A percentile compares a stretch with the other conserved stretches of the same genome.
phyloP scores from a whole-genome alignment of 2,113 vertebrate species.

The Ramphastos sulfuratus region DNA sequence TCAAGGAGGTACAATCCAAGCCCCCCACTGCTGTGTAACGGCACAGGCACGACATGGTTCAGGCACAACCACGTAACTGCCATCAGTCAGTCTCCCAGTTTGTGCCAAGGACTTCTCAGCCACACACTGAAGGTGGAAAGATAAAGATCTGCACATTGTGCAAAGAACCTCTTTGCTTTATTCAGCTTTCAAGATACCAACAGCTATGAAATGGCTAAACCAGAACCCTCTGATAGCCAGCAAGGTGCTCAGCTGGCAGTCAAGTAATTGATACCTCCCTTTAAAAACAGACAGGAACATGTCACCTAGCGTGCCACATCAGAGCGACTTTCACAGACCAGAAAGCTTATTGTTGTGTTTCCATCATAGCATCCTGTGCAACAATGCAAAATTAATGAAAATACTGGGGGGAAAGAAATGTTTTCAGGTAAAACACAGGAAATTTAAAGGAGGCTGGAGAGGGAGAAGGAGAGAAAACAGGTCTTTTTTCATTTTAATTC shows the following conservation, averaged over 20 bases:
- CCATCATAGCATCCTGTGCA: not conserved
- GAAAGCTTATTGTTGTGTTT: not conserved
- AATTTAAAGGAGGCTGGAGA: not conserved
- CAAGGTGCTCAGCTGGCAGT: not conserved
- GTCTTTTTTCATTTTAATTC: not conserved
- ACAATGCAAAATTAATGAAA: not conserved
- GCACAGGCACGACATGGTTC: not conserved
- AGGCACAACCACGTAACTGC: not conserved
- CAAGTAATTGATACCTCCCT: not conserved
- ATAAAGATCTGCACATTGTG: not conserved
- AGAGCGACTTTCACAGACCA: not conserved
- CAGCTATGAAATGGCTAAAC: not conserved
- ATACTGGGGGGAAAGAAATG: not conserved
- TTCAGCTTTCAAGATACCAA: not conserved
- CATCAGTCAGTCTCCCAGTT: not conserved
- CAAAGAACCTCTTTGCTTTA: not conserved
- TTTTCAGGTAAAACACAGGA: not conserved
- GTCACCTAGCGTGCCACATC: not conserved
- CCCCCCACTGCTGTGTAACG: not conserved
- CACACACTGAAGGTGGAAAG: fast-evolving
- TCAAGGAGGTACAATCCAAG: not conserved
- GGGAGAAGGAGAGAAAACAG: not conserved
- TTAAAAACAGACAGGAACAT: not conserved
- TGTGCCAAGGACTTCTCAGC: not conserved
- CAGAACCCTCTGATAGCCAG: not conserved